These are phyloP conservation scores for Semnopithecus entellus DNA, from an alignment of 2,113 vertebrate genomes.

Conservation along the genomic window DNA sequence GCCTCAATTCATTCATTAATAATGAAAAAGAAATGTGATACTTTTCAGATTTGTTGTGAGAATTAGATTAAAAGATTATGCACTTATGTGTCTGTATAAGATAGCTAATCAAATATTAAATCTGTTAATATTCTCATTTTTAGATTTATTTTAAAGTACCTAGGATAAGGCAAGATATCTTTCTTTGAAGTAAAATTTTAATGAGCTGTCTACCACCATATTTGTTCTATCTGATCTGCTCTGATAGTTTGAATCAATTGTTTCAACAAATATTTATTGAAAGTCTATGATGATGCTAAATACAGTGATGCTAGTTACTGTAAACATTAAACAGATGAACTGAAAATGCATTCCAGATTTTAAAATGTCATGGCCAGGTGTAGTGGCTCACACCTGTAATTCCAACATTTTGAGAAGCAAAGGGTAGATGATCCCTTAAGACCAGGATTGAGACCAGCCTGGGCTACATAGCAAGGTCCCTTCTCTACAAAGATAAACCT, in stretches of 20 bases:
- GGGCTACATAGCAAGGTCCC: too few relatives aligned
- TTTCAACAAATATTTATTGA: background rate
- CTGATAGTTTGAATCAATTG: background rate
- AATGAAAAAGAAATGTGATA: background rate
- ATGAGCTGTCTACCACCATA: background rate
- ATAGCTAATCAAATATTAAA: background rate
- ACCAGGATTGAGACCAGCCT: too few relatives aligned
- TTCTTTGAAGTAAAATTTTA: background rate
- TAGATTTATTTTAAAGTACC: background rate
- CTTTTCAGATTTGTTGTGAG: background rate
- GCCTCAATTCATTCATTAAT: background rate
- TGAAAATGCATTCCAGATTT: background rate
- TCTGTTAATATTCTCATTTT: background rate
- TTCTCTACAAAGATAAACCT: too few relatives aligned
- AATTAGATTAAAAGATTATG: background rate
- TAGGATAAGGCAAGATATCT: background rate
- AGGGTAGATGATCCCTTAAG: too few relatives aligned
- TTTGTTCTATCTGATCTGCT: background rate
- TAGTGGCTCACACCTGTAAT: too few relatives aligned
- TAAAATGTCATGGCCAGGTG: background rate
- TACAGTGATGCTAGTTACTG: background rate
- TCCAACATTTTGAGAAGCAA: too few relatives aligned
- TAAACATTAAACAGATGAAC: background rate
- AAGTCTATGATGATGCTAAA: background rate
- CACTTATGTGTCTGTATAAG: background rate